Percentiles rank a stretch among this genome's conserved stretches.
phyloP scores from a whole-genome alignment of 2,113 vertebrate species.

The Indicator maculatus region DNA sequence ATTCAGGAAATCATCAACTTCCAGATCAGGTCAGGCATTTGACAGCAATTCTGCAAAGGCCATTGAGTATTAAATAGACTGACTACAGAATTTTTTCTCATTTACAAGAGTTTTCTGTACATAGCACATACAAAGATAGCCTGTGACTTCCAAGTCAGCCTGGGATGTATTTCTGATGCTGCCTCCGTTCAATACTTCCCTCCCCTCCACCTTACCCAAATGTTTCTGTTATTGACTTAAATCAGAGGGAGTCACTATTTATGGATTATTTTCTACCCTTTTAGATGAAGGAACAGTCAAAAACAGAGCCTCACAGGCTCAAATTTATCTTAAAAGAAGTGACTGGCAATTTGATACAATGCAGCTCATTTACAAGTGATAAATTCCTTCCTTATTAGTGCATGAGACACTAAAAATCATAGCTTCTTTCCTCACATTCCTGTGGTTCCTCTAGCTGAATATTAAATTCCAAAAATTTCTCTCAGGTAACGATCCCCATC shows the following conservation, averaged over 20 bases:
- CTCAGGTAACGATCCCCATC: neutral
- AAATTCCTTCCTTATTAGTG: neutral
- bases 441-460: neutral
- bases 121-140: neutral
- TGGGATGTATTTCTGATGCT: slow-evolving; percentile 16
- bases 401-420: neutral
- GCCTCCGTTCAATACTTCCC: neutral
- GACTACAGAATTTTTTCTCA: neutral
- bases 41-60: slow-evolving; percentile 30
- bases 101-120: slow-evolving; percentile 67
- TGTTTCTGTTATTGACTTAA: neutral
- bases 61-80: neutral
- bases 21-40: slow-evolving; percentile 15
- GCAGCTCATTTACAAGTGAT: neutral
- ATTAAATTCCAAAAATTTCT: neutral
- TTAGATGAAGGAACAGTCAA: neutral
- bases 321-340: neutral
- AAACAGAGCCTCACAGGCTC: neutral
- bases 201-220: neutral
- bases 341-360: neutral
- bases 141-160: neutral
- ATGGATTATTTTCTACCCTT: neutral
- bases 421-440: neutral
- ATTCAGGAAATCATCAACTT: slow-evolving; percentile 12
- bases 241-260: neutral